Conservation (phyloP, 2,113 vertebrate species). For the Rhynchomys soricoides region DNA sequence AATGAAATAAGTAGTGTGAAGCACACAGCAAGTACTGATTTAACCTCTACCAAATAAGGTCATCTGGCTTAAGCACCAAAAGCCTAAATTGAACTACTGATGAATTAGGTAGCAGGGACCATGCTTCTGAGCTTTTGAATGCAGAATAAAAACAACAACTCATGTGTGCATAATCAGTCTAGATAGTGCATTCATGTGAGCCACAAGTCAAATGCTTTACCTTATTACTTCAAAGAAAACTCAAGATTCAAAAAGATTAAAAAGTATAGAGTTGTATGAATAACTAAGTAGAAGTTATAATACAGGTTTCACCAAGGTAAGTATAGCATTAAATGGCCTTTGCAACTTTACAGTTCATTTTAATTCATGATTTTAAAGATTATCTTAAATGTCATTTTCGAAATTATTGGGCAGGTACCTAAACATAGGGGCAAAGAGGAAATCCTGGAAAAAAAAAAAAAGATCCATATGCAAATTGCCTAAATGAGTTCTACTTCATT, state of each 20-base stretch:
- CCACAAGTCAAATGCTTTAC: not conserved
- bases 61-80: conserved; percentile 12
- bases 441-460: not conserved
- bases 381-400: conserved; percentile 1
- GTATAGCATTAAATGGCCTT: not conserved
- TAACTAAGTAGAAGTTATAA: conserved; percentile 1
- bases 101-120: not conserved
- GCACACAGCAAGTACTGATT: not conserved
- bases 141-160: not conserved
- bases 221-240: conserved; percentile 11
- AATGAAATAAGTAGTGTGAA: not conserved
- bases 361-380: conserved; percentile 17
- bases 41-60: not conserved
- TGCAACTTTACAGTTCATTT: not conserved
- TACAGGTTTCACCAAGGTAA: not conserved
- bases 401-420: not conserved
- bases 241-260: not conserved
- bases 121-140: conserved; percentile 8
- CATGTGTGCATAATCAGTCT: not conserved
- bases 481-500: not conserved
- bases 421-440: not conserved
- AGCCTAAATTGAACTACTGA: not conserved
- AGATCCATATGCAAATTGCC: not conserved
- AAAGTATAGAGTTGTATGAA: not conserved
- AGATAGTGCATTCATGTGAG: not conserved